Base-by-base conservation (phyloP, 1,140 invertebrate genomes). In the Popillia japonica region DNA sequence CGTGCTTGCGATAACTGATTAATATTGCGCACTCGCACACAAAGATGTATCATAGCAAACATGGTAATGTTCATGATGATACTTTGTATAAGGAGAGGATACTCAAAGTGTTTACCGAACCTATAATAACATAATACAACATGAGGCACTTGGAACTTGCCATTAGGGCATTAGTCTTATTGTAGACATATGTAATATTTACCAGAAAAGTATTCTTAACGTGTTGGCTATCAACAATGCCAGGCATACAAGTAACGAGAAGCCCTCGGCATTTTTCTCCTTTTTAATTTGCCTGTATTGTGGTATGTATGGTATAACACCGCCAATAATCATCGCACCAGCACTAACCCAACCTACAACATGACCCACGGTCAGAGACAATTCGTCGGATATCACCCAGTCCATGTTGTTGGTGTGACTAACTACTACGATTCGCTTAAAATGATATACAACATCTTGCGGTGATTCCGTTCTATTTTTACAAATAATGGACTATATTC, bases 171-270 rank as follows among this genome's bases (percentile, higher is more conserved):
- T 34, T 34, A 17, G 44, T 48, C 10, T 48, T n/a, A n/a, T n/a
- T 22, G 27, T 7, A 68, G 27, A 34, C 17, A 9, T n/a, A n/a
- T 40, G 42, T 40, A 34, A 80, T 79, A 90, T 92, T 91, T 90
- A 99, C 98, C 98, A 99, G 90, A 99, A 99, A 78, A 98, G 89
- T 86, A 99, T 99, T 82, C 98, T 92, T 64, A 99, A 90, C 76
- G 96, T 98, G 86, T 99, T 99, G 48, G 98, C 98, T 85, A 99
- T 91, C 41, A 99, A 89, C 22, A 99, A 90, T 3, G 96, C 94
- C 42, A 99, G 89, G 86, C 98, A 99, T 48, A 99, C 98, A 86
- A 97, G 96, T 4, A 98, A 89, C 0, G 98, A 99, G 88, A 99
- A 99, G 4, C 98, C 98, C 83, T 96, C 96, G 20, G 96, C 93